Evolutionary conservation across 2,113 vertebrate genomes (phyloP), one percentile per base, ranked within the genome.

Genomic region (Mugil cephalus): DNA sequence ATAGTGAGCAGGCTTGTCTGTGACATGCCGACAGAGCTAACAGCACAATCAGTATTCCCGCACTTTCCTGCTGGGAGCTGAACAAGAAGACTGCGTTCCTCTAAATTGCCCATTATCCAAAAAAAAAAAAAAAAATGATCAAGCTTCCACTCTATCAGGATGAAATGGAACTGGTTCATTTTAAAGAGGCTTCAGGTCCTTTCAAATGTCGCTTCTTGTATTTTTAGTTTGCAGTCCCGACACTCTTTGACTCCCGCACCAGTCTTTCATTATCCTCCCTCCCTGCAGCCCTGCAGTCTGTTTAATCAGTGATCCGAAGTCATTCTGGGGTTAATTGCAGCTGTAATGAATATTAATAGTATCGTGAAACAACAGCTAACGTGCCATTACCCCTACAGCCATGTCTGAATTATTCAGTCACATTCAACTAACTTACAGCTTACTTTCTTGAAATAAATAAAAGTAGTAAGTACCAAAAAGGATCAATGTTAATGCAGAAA

Each of bases 311-410:
- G 76, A 75, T 76, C 72, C 24, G 30, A 24, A 71, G 82, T 87
- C 74, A 69, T 84, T 74, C n/a, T 38, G 69, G 67, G 80, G 86
- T 70, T 87, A 77, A 87, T 87, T 83, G 79, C 74, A 51, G 61
- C 67, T 46, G 46, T 90, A 84, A 92, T 87, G 91, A 87, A 74
- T 76, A 74, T 71, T 65, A 87, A 87, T 81, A 75, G 61, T 80
- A 75, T 77, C 2, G 24, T 69, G 61, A 24, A 53, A 71, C 58
- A 53, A 46, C 48, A 14, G 47, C 59, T 60, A 78, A 73, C 12
- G 45, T 72, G 54, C 11, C 64, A 48, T 68, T 40, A 64, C 58
- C 75, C 56, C 62, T 46, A 19, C 46, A 17, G 45, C 40, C 8
- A 47, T 21, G 36, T 55, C 42, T 61, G 59, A 68, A 21, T 70